phyloP scores from a whole-genome alignment of 2,113 vertebrate species.

The Monopterus albus region DNA sequence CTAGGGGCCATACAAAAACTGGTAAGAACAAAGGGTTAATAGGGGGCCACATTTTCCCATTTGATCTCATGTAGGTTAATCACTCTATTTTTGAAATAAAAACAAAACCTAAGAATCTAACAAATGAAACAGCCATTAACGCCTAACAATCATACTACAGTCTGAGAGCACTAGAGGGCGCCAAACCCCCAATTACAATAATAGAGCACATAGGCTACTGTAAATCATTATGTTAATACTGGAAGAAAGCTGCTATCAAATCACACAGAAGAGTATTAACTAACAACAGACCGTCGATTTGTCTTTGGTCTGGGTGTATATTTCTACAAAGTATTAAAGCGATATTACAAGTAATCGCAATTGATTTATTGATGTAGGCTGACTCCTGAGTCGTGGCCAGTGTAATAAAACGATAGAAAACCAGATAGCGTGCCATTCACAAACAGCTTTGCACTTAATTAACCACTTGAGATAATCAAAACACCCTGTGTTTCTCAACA shows the following conservation, averaged over 20 bases:
- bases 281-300: too few species aligned
- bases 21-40: background rate
- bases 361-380: slow-evolving; percentile 36
- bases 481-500: background rate
- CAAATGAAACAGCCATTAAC: background rate
- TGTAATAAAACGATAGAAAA: slow-evolving; percentile 62
- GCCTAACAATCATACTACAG: background rate
- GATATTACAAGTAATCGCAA: slow-evolving; percentile 1
- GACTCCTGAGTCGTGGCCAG: slow-evolving; percentile 1
- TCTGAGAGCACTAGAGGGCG: slow-evolving; percentile 16
- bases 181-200: background rate
- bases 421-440: too few species aligned
- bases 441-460: too few species aligned
- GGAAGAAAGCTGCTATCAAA: background rate
- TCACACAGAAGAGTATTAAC: too few species aligned
- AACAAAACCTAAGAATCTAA: background rate
- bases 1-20: background rate
- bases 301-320: background rate
- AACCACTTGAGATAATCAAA: background rate
- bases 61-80: background rate
- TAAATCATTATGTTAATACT: background rate
- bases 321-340: background rate
- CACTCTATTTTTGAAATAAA: background rate
- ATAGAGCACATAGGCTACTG: background rate
- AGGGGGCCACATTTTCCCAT: background rate